Conservation (phyloP, 2,888 invertebrate genomes). For the Leucophenga maculata region DNA sequence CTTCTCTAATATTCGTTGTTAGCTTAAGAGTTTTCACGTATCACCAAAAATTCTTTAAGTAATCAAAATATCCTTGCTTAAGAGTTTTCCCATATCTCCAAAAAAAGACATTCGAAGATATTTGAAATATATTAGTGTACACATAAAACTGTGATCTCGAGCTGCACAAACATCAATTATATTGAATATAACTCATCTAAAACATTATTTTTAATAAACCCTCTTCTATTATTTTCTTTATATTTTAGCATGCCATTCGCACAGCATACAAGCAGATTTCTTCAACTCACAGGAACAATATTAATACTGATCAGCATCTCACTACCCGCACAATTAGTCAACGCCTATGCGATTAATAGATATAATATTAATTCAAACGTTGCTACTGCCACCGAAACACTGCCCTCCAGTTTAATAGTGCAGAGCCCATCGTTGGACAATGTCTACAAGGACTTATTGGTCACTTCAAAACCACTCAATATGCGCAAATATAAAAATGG, state of each 20-base stretch:
- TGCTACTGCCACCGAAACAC: background rate
- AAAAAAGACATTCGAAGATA: too few relatives aligned
- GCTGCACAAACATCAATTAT: too few relatives aligned
- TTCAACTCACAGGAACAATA: background rate
- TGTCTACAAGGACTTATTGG: slow-evolving; percentile 65
- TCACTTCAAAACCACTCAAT: slow-evolving; percentile 66
- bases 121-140: too few relatives aligned
- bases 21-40: too few relatives aligned
- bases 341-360: background rate
- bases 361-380: background rate
- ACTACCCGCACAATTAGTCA: background rate
- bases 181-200: too few relatives aligned
- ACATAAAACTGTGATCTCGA: too few relatives aligned
- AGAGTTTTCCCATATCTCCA: too few relatives aligned
- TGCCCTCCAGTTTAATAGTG: slow-evolving; percentile 41
- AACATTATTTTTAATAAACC: background rate
- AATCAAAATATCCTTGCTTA: too few relatives aligned
- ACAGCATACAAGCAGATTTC: background rate
- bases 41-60: too few relatives aligned
- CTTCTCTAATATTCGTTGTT: too few relatives aligned
- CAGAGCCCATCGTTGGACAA: slow-evolving; percentile 67
- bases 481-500: slow-evolving; percentile 66
- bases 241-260: slow-evolving; percentile 2
- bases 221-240: too few relatives aligned
- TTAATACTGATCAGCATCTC: background rate